Evolutionary conservation across 2,113 vertebrate species (phyloP), one percentile per base, ranked within the genome.

Genomic region (Tragulus kanchil): DNA sequence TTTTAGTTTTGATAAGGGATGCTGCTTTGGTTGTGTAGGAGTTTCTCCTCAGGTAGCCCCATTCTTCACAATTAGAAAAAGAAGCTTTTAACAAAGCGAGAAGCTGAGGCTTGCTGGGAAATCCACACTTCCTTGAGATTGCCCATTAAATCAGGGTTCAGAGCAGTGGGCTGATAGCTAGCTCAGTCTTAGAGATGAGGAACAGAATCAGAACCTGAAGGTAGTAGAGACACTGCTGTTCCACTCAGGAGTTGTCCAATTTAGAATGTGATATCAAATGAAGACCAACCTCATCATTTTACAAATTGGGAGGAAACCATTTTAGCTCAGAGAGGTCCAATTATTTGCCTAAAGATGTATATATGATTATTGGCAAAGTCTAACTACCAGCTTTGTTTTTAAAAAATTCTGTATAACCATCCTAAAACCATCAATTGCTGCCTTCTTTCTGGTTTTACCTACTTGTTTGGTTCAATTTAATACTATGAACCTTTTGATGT

Each of bases 1-100:
- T 42, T 95, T 79, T 61, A 28, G 75, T 48, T 90, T 96, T 73
- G 67, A 58, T 81, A n/a, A 87, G 67, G 65, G 23, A 64, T 45
- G 8, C 65, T 93, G 8, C 83, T 95, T 82, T 58, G 13, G 0
- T 78, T 77, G n/a, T 71, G 36, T 71, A 67, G 69, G 23, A 23
- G 58, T 52, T 45, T 94, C 48, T 93, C 23, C 50, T 21, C 0
- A 48, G 13, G 17, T 69, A 50, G 28, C 52, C 21, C 8, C 54
- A 0, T 75, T 67, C 81, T 50, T 84, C 9, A 23, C 17, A 71
- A 31, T 78, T 82, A 42, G 59, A 62, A 83, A 21, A 71, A 28
- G 75, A 85, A 61, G 23, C 36, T 56, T 54, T 62, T 67, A 61
- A 36, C 59, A 59, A 9, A 56, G 67, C 2, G 58, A 62, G 50